A percentile compares a stretch with the other conserved stretches of the same genome.
These are phyloP conservation scores for Atta colombica DNA, from an alignment of 1,140 invertebrate genomes.

Conservation along the genomic window DNA sequence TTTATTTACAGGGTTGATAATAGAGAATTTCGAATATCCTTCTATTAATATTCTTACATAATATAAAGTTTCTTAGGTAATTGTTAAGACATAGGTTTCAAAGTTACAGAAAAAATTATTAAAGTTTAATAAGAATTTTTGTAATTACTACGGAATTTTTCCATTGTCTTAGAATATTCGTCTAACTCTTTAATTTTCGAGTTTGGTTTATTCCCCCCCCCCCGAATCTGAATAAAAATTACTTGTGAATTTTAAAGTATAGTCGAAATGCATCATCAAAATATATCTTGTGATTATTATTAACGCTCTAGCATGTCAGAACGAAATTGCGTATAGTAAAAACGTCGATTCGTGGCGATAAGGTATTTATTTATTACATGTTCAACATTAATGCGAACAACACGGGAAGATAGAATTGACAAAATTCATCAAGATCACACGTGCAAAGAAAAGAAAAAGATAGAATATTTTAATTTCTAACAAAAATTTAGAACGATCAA, in stretches of 20 bases:
- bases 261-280: constrained; percentile 35
- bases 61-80: neutral
- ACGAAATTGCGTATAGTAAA: constrained; percentile 35
- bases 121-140: neutral
- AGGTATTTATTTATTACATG: constrained; percentile 43
- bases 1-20: constrained; percentile 5
- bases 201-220: neutral
- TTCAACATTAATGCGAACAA: neutral
- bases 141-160: neutral
- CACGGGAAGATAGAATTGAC: neutral
- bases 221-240: neutral
- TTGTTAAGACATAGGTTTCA: neutral
- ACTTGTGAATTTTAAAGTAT: constrained; percentile 11
- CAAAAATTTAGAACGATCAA: neutral
- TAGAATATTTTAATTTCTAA: constrained; percentile 17
- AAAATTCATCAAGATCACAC: neutral
- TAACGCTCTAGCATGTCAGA: constrained; percentile 30
- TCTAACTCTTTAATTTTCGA: neutral
- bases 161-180: neutral
- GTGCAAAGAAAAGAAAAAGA: neutral
- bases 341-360: constrained; percentile 66
- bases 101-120: neutral
- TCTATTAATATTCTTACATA: neutral
- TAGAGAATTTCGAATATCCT: neutral
- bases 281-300: constrained; percentile 40